Percentiles rank a stretch among this genome's conserved stretches.
phyloP scores from a whole-genome alignment of 2,113 vertebrate genomes.

The Xerus inauris region DNA sequence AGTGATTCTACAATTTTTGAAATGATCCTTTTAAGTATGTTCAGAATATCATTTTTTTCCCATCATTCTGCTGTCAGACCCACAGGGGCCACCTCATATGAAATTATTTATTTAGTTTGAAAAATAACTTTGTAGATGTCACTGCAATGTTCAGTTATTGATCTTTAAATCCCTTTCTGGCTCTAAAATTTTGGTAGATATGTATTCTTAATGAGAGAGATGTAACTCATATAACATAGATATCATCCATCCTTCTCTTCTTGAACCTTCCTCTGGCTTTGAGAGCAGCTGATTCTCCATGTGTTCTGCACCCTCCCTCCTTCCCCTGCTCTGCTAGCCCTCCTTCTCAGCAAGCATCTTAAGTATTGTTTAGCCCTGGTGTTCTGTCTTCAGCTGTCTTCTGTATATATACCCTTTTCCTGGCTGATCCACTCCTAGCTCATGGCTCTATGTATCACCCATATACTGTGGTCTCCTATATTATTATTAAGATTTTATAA shows the following conservation, averaged over 20 bases:
- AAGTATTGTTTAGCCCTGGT: background rate
- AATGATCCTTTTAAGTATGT: conserved; percentile 13
- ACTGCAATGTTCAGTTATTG: background rate
- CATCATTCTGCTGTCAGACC: background rate
- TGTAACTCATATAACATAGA: background rate
- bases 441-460: background rate
- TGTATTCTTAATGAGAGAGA: background rate
- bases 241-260: background rate
- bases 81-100: background rate
- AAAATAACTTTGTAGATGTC: background rate
- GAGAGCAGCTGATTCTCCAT: background rate
- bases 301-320: background rate
- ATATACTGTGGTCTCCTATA: background rate
- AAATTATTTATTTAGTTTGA: conserved; percentile 32
- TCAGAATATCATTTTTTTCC: conserved; percentile 16
- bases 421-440: background rate
- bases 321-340: background rate
- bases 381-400: background rate
- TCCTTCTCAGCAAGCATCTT: background rate
- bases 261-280: background rate
- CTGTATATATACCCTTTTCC: background rate
- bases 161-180: background rate
- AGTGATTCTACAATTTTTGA: background rate
- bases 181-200: background rate
- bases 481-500: background rate